A percentile compares a stretch with the other conserved stretches of the same genome.
Evolutionary conservation across 2,888 invertebrate species (phyloP).

Genomic region (Luperina testacea): DNA sequence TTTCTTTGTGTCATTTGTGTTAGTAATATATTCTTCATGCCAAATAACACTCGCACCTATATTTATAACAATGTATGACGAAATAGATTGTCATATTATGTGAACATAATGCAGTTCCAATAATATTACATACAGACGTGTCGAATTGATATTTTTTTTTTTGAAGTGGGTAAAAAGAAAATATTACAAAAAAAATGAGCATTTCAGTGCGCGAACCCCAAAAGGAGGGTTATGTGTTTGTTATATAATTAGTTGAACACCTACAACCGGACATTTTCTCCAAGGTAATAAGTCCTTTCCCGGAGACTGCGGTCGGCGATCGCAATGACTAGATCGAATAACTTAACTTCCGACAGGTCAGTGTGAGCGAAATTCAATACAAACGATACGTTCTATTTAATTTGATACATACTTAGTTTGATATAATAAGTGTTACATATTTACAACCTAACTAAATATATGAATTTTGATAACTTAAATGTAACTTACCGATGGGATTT

Average conservation of each 20-base stretch:
- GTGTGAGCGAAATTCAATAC: constrained; percentile 67
- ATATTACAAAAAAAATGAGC: constrained; percentile 15
- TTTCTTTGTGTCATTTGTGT: constrained; percentile 18
- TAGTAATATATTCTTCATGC: background rate
- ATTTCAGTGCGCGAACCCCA: background rate
- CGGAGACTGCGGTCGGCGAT: constrained; percentile 72
- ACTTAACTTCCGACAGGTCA: constrained; percentile 70
- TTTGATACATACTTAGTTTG: constrained; percentile 3
- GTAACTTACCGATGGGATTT: constrained; percentile 42
- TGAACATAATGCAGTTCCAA: too few species aligned
- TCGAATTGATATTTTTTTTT: too few species aligned
- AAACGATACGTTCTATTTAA: constrained; percentile 42
- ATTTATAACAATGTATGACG: background rate
- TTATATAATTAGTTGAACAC: constrained; percentile 42
- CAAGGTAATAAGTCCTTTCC: constrained; percentile 76
- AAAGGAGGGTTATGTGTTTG: too few species aligned
- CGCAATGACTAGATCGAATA: constrained; percentile 68
- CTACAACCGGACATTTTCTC: constrained; percentile 73
- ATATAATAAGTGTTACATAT: background rate
- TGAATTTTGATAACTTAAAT: background rate
- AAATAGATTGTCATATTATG: too few species aligned
- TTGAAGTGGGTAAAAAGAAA: background rate
- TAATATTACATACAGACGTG: too few species aligned
- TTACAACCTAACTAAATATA: background rate
- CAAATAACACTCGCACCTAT: background rate